Evolutionary conservation across 1,140 invertebrate species (phyloP), one percentile per base, ranked within the genome.

Genomic region (Choristoneura fumiferana): DNA sequence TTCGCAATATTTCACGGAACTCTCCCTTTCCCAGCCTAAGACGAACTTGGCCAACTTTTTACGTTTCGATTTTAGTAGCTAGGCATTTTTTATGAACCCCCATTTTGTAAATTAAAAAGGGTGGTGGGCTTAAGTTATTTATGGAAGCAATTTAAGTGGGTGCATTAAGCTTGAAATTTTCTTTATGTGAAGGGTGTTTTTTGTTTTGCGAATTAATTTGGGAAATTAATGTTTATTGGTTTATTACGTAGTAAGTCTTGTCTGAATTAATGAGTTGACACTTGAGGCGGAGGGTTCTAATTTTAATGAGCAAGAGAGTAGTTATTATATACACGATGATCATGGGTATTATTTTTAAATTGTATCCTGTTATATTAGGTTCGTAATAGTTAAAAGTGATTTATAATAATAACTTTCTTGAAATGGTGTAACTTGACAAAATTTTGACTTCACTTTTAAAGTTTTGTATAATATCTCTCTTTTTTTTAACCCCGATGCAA

Each of bases 51-150:
- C 40, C 15, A 45, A 45, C 40, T 45, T 45, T 45, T 45, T 40
- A 43, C 40, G 40, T 43, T 43, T 43, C 40, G 40, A 22, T 45
- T 45, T 45, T 29, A 45, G 40, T 45, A 45, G 40, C 17, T 14
- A 45, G 8, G 40, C 40, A 45, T 45, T 22, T 45, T 45, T 45
- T 45, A 45, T 29, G 40, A 45, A 29, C 6, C 40, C 17, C 40
- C 40, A 45, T 45, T 45, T 22, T 45, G 40, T 45, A 12, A 45
- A 45, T 45, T 45, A 45, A 45, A 22, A 45, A 45, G 17, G 40
- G 39, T 40, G 14, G 39, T 17, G 22, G 22, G 22, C 39, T 40
- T 40, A 40, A 40, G 39, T 40, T 40, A 40, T 40, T 40, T 40
- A 40, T 40, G 39, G 15, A 15, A 15, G 39, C 39, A 40, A 40